Evolutionary conservation across 1,140 invertebrate species (phyloP).

Genomic region (Helicoverpa zea): DNA sequence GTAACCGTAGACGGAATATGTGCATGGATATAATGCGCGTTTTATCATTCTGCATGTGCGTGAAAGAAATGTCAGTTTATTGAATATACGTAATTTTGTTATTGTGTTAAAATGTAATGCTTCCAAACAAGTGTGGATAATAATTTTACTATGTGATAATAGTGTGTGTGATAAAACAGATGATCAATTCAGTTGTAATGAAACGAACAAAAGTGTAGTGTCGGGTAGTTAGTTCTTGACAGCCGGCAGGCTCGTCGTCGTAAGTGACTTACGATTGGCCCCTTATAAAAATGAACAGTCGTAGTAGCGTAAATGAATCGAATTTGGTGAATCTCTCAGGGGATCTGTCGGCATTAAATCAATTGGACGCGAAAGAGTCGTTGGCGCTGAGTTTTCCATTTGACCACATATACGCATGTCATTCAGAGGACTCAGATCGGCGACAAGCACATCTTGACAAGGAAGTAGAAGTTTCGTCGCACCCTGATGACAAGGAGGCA

Average conservation of each 20-base stretch:
- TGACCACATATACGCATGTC: conserved; percentile 81
- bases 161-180: conserved; percentile 56
- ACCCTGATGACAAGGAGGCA: conserved; percentile 64
- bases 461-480: conserved; percentile 68
- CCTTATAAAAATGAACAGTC: conserved; percentile 83
- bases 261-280: conserved; percentile 69
- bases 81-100: conserved; percentile 66
- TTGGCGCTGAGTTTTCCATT: conserved; percentile 78
- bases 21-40: conserved; percentile 69
- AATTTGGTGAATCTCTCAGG: conserved; percentile 82
- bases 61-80: conserved; percentile 78
- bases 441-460: conserved; percentile 69
- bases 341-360: conserved; percentile 73
- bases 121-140: conserved; percentile 53
- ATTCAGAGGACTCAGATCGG: conserved; percentile 70
- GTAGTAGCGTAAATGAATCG: conserved; percentile 81
- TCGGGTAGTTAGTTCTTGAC: conserved; percentile 76
- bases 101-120: conserved; percentile 76
- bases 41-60: conserved; percentile 80
- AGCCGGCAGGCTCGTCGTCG: conserved; percentile 82
- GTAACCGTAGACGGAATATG: conserved; percentile 54
- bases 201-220: conserved; percentile 70
- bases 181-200: conserved; percentile 71
- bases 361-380: conserved; percentile 77
- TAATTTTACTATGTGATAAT: conserved; percentile 53